Conservation (phyloP, 2,888 invertebrate species). For the Sturmia bella region DNA sequence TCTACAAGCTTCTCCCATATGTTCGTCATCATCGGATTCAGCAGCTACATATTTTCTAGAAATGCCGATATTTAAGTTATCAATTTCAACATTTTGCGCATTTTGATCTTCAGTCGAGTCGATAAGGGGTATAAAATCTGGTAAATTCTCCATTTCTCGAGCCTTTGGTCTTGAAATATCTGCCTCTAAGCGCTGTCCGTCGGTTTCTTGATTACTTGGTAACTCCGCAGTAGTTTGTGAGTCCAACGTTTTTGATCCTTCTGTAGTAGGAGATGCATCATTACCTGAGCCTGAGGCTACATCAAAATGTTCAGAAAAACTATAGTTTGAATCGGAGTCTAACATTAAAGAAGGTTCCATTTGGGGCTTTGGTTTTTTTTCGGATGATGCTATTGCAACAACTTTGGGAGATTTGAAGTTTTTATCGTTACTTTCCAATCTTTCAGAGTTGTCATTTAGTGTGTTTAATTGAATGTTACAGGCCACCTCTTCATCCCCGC, state of each 20-base stretch:
- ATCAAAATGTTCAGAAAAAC: slow-evolving; percentile 81
- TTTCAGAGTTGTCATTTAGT: background rate
- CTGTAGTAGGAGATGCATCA: background rate
- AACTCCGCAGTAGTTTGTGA: background rate
- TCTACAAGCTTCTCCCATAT: slow-evolving; percentile 4
- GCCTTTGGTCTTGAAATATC: slow-evolving; percentile 43
- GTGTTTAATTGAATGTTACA: slow-evolving; percentile 41
- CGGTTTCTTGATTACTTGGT: background rate
- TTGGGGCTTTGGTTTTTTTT: background rate
- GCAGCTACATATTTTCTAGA: slow-evolving; percentile 74
- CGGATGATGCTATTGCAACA: slow-evolving; percentile 31
- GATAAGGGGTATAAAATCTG: slow-evolving; percentile 78
- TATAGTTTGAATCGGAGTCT: slow-evolving; percentile 81
- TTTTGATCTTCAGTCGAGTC: slow-evolving; percentile 46
- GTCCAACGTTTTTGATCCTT: background rate
- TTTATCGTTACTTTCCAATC: background rate
- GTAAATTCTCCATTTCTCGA: slow-evolving; percentile 75
- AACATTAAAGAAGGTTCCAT: slow-evolving; percentile 49
- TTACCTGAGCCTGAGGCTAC: slow-evolving; percentile 70
- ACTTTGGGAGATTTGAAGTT: slow-evolving; percentile 68
- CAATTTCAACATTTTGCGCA: slow-evolving; percentile 47
- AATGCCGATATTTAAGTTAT: slow-evolving; percentile 70
- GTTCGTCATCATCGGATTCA: slow-evolving; percentile 68
- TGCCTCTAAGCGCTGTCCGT: background rate
- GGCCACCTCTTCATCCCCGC: slow-evolving; percentile 9